Evolutionary conservation across 2,888 invertebrate genomes (phyloP).

Genomic region (Nomada flava): DNA sequence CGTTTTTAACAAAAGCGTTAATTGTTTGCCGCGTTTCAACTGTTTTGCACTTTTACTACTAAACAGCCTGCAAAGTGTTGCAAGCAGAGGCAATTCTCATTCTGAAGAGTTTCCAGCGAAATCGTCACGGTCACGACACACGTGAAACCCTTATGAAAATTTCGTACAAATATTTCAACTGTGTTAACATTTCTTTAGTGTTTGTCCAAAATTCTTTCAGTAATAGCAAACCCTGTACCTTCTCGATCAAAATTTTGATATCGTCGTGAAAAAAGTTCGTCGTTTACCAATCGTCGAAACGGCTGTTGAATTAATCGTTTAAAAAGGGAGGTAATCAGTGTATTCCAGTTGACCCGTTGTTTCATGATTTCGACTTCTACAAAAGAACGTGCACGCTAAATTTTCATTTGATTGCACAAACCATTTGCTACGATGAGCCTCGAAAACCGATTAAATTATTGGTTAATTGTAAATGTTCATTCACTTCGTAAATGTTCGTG

Average conservation of each 20-base stretch:
- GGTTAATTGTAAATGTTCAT: background rate
- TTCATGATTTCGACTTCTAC: background rate
- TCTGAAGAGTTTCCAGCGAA: background rate
- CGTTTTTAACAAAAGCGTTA: slow-evolving; percentile 17
- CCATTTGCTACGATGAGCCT: slow-evolving; percentile 7
- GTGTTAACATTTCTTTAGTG: too few relatives aligned
- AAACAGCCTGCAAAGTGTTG: background rate
- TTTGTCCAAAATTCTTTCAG: too few relatives aligned
- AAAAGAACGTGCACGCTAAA: background rate
- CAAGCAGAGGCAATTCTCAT: background rate
- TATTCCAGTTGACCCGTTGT: background rate
- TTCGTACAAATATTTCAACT: too few relatives aligned
- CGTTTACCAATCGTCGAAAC: background rate
- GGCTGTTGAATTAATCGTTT: background rate
- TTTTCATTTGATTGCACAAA: background rate
- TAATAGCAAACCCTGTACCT: too few relatives aligned
- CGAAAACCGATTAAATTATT: background rate
- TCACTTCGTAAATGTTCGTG: background rate
- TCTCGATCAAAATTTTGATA: too few relatives aligned
- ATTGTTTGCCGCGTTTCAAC: slow-evolving; percentile 6
- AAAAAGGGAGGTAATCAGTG: background rate
- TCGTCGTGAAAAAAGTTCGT: too few relatives aligned
- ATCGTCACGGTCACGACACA: too few relatives aligned
- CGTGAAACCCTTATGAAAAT: too few relatives aligned
- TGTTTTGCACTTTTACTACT: background rate